These are phyloP conservation scores for Pandemis heparana DNA, from an alignment of 2,888 invertebrate genomes.

Conservation along the genomic window DNA sequence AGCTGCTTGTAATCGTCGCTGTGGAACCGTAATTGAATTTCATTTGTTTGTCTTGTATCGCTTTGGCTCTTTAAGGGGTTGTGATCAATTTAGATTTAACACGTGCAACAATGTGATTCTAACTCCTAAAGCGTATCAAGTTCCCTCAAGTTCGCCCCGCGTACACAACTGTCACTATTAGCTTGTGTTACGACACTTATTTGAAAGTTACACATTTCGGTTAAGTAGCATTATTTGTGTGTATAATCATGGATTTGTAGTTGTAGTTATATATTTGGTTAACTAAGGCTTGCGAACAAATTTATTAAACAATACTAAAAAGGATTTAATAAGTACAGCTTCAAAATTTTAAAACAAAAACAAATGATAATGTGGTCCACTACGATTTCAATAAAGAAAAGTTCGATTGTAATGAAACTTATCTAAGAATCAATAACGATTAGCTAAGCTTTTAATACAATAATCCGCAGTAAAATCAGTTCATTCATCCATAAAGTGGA, in stretches of 20 bases:
- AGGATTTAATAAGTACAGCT: too few species aligned
- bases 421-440: too few species aligned
- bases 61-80: constrained; percentile 45
- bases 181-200: constrained; percentile 12
- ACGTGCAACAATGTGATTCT: constrained; percentile 7
- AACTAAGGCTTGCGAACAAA: too few species aligned
- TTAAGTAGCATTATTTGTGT: not conserved
- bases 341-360: too few species aligned
- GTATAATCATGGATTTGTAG: not conserved
- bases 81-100: not conserved
- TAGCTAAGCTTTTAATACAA: too few species aligned
- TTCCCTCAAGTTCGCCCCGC: constrained; percentile 11
- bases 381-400: too few species aligned
- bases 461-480: too few species aligned
- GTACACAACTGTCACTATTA: constrained; percentile 3
- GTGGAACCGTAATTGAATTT: constrained; percentile 41
- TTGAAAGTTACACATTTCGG: not conserved
- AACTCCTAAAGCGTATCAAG: constrained; percentile 12
- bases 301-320: too few species aligned
- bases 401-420: too few species aligned
- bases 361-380: too few species aligned
- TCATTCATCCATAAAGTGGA: too few species aligned
- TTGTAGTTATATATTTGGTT: too few species aligned
- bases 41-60: constrained; percentile 46
- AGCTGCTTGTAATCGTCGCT: constrained; percentile 63